Conservation (phyloP, 2,797 vertebrate species). For the Tamandua tetradactyla region DNA sequence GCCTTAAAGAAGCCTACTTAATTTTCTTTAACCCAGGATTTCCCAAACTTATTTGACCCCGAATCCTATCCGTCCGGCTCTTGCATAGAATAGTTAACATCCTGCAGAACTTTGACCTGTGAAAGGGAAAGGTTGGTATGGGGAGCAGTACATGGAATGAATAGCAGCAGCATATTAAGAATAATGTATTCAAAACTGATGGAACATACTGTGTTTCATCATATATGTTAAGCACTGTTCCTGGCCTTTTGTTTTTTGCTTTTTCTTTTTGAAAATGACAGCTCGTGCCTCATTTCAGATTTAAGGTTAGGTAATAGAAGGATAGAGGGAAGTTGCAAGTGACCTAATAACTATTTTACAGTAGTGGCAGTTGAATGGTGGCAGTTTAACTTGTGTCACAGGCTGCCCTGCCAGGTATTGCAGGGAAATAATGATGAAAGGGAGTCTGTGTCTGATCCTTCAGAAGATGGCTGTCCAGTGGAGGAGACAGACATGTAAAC, state of each 20-base stretch:
- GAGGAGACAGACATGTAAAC: constrained; percentile 50
- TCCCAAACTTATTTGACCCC: not conserved
- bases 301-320: not conserved
- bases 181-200: not conserved
- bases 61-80: not conserved
- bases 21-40: constrained; percentile 21
- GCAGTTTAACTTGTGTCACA: constrained; percentile 13
- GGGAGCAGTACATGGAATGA: not conserved
- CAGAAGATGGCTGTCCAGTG: not conserved
- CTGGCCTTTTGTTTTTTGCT: not conserved
- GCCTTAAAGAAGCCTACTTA: not conserved
- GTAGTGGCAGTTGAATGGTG: not conserved
- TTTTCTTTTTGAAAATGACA: not conserved
- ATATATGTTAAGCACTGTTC: not conserved
- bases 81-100: not conserved
- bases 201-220: not conserved
- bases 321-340: not conserved
- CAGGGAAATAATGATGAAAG: constrained; percentile 46
- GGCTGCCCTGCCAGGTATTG: not conserved
- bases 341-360: constrained; percentile 3
- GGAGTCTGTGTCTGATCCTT: not conserved
- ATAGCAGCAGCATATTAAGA: constrained; percentile 18
- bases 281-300: not conserved
- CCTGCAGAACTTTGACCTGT: not conserved
- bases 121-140: not conserved